Base-by-base conservation (phyloP, 2,797 vertebrate species). In the Sebastes dallii region DNA sequence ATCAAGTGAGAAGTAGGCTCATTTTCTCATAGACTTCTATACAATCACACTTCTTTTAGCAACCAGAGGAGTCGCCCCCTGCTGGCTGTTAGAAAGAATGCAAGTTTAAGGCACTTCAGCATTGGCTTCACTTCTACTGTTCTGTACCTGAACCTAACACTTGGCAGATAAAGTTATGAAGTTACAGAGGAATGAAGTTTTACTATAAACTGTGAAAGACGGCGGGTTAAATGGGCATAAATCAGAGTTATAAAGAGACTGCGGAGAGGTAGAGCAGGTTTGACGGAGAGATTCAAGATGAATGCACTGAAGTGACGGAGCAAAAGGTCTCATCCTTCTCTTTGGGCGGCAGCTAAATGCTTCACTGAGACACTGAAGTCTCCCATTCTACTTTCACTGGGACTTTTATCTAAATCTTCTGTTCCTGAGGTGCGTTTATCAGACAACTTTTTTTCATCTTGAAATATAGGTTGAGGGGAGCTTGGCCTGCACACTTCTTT, bases 341-440 rank as follows among this genome's bases (percentile, higher is more conserved):
- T 69, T 50, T 59, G 55, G 71, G 74, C 32, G 36, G 60, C 61
- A 71, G 56, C 59, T 80, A 82, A 84, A 90, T 46, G 83, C 72
- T 76, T 86, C 84, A 74, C 76, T 69, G 20, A 75, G 79, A 86
- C 74, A 14, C 66, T 66, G 27, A 79, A 71, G 86, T 66, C 55
- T 80, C 55, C 50, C 20, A n/a, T 88, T 84, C 25, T 69, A 67
- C 74, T 75, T 68, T 73, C 22, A 36, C 52, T 8, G 56, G 34
- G 75, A 85, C 81, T 87, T 94, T 91, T 76, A 88, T 92, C 87
- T 87, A 73, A 88, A 82, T 89, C 85, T 82, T 78, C 68, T 80
- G 77, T 81, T 93, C 84, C 68, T 64, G 39, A 24, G 50, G 72
- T 64, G 80, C 83, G 24, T 91, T 91, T 80, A 93, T 89, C 83